Percentiles rank a stretch among this genome's conserved stretches.
Conservation (phyloP, 2,113 vertebrate genomes). For the Nycticryphes semicollaris region DNA sequence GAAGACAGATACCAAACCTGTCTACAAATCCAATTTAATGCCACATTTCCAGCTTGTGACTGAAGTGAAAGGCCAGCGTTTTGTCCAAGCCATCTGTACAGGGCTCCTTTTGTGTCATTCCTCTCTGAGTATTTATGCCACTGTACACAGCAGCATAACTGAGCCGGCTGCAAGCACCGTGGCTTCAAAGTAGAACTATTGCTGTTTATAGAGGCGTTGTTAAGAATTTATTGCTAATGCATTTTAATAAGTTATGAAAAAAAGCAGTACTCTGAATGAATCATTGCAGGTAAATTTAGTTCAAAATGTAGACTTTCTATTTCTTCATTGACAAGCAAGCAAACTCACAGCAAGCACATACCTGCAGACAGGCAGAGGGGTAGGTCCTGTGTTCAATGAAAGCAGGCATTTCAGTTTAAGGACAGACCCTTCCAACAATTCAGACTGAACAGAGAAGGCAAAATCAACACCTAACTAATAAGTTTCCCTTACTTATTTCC, state of each 20-base stretch:
- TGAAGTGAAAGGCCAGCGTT: slow-evolving; percentile 16
- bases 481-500: not conserved
- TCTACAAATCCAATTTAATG: slow-evolving; percentile 15
- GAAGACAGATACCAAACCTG: not conserved
- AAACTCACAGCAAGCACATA: not conserved
- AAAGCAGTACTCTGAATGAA: not conserved
- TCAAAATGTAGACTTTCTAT: not conserved
- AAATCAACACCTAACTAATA: not conserved
- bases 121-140: not conserved
- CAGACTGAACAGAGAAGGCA: not conserved
- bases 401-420: not conserved
- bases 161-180: not conserved
- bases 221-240: not conserved
- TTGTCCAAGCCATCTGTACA: slow-evolving; percentile 8
- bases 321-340: not conserved
- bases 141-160: not conserved
- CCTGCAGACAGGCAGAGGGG: not conserved
- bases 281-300: slow-evolving; percentile 5
- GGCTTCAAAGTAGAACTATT: slow-evolving; percentile 10
- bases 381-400: not conserved
- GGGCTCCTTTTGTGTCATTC: slow-evolving; percentile 1
- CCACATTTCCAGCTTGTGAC: not conserved
- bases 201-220: slow-evolving; percentile 31
- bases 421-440: not conserved
- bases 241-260: slow-evolving; percentile 13